Base-by-base conservation (phyloP, 2,113 vertebrate species). In the Pseudorasbora parva region DNA sequence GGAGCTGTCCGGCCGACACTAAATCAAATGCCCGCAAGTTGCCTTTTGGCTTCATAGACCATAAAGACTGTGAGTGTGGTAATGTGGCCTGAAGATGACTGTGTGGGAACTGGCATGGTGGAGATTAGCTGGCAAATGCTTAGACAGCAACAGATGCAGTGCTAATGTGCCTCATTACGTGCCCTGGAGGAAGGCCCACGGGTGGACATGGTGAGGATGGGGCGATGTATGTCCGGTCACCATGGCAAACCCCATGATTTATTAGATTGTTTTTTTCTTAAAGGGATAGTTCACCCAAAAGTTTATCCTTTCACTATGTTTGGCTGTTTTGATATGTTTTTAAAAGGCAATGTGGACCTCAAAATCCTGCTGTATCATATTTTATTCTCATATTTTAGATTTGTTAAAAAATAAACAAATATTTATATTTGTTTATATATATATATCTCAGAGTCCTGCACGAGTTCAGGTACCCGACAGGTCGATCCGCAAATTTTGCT, bases 21-120 rank as follows among this genome's bases (percentile, higher is more conserved):
- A 92, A 92, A 93, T 93, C 90, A 91, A 83, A 86, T 84, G 74
- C 81, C 85, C 47, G 47, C 37, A 21, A 82, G 56, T 79, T 72
- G 77, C 83, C 86, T 84, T 11, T 62, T 78, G 82, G 83, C 84
- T 88, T 90, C 87, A 86, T 83, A 86, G 83, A 49, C 87, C 87
- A 88, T 90, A 89, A 88, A 90, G 84, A 74, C 81, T 64, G n/a
- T n/a, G 56, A 88, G 84, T 82, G 87, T 78, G 84, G 82, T 86
- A 83, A 75, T 82, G 83, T 54, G 69, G 62, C n/a, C 85, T 86
- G 86, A 87, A 77, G 54, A 84, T 62, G 79, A 82, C 30, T 43
- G 41, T 73, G 45, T 77, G 57, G 77, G 71, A 82, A 81, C 71
- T 82, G 68, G 72, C 75, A 76, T 45, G 19, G 78, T 30, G 82